phyloP scores from a whole-genome alignment of 2,113 vertebrate genomes.

The Saguinus midas region DNA sequence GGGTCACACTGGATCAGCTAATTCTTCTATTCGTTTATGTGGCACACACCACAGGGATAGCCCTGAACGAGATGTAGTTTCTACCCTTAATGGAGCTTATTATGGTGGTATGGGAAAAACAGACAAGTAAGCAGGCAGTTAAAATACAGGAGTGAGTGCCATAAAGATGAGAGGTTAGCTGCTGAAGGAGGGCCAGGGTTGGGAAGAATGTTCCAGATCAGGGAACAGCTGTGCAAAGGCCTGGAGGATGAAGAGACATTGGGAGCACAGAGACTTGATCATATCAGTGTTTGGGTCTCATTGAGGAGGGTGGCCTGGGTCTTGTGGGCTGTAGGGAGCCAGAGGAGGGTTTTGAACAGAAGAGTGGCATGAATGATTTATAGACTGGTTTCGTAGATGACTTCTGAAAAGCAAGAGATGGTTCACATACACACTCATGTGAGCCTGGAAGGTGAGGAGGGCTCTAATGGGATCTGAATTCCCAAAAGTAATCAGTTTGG shows the following conservation, averaged over 20 bases:
- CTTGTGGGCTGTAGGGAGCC: background rate
- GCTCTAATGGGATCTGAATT: background rate
- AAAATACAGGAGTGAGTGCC: background rate
- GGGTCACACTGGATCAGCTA: background rate
- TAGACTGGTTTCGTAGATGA: background rate
- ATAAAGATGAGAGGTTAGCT: background rate
- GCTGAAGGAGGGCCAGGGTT: background rate
- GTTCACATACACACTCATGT: accelerated
- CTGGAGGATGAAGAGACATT: background rate
- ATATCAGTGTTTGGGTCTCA: background rate
- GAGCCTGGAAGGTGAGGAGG: background rate
- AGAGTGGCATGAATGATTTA: background rate
- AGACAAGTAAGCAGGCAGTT: slow-evolving; percentile 9
- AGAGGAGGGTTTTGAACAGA: background rate
- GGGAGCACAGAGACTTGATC: background rate
- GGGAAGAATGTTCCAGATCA: background rate
- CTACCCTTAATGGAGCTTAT: background rate
- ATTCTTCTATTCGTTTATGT: background rate
- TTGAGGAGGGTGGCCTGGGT: background rate
- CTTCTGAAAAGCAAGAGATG: background rate
- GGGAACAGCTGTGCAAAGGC: background rate
- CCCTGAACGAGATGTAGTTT: background rate
- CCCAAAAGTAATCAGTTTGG: background rate
- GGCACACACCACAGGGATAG: background rate
- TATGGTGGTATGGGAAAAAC: background rate